These are phyloP conservation scores for Heliconius himera DNA, from an alignment of 1,140 invertebrate species.

Conservation along the genomic window DNA sequence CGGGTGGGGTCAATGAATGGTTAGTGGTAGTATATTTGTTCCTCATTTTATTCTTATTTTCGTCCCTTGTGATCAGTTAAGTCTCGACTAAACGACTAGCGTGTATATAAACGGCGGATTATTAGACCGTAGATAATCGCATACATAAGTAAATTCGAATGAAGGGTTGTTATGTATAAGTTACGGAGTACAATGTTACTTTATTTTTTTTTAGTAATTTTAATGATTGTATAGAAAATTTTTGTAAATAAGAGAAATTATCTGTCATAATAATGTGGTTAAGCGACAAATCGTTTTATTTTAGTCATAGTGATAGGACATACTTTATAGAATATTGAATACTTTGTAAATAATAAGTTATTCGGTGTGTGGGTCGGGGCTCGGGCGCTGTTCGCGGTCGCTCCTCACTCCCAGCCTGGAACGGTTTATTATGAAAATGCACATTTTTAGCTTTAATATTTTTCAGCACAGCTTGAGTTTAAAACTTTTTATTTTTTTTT, in stretches of 20 bases:
- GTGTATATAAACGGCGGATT: constrained; percentile 65
- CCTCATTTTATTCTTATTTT: constrained; percentile 72
- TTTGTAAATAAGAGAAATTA: constrained; percentile 80
- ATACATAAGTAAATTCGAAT: constrained; percentile 68
- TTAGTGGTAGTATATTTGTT: constrained; percentile 79
- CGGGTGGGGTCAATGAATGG: constrained; percentile 53
- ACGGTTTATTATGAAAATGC: constrained; percentile 67
- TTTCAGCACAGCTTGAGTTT: constrained; percentile 68
- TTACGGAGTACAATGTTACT: constrained; percentile 79
- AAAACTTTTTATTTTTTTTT: constrained; percentile 41
- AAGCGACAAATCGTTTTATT: constrained; percentile 79
- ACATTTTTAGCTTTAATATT: constrained; percentile 76
- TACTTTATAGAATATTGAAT: constrained; percentile 70
- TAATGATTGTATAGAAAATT: constrained; percentile 76
- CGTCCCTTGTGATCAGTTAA: constrained; percentile 74
- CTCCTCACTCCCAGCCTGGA: constrained; percentile 47
- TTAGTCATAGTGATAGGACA: constrained; percentile 77
- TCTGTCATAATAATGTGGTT: constrained; percentile 79
- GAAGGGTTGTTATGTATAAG: constrained; percentile 63
- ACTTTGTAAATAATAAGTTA: constrained; percentile 72
- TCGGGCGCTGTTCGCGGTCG: constrained; percentile 31
- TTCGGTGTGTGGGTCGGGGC: constrained; percentile 53
- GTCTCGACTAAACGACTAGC: constrained; percentile 71
- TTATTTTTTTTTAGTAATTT: constrained; percentile 70
- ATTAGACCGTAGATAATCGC: constrained; percentile 54